Evolutionary conservation across 2,888 invertebrate species (phyloP).

Genomic region (Campopleginae sp.): DNA sequence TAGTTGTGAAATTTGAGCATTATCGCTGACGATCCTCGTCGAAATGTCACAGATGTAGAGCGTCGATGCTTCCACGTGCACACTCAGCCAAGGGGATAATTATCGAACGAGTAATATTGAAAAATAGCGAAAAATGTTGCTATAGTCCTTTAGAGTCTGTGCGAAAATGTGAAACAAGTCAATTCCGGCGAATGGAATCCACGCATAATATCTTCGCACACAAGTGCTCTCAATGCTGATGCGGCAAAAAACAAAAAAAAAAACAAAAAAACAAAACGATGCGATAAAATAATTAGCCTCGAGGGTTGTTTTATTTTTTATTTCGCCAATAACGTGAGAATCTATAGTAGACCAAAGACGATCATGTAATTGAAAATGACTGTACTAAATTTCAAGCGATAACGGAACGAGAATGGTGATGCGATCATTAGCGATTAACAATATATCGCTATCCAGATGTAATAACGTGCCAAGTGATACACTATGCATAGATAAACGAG

Average conservation of each 20-base stretch:
- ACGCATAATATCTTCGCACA: slow-evolving; percentile 62
- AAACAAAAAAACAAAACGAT: slow-evolving; percentile 18
- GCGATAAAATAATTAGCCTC: slow-evolving; percentile 43
- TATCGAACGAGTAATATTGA: slow-evolving; percentile 36
- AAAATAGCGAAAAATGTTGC: slow-evolving; percentile 35
- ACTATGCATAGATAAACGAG: slow-evolving; percentile 69
- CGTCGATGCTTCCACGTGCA: slow-evolving; percentile 49
- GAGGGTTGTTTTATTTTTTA: slow-evolving; percentile 39
- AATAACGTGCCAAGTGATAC: slow-evolving; percentile 79
- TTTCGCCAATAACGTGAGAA: not conserved
- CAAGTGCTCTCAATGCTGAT: slow-evolving; percentile 42
- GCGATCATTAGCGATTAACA: slow-evolving; percentile 55
- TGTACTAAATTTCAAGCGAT: slow-evolving; percentile 40
- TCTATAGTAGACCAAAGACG: not conserved
- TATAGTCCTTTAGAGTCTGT: slow-evolving; percentile 21
- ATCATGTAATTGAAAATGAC: slow-evolving; percentile 49
- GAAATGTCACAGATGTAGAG: slow-evolving; percentile 8
- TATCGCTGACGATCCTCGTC: slow-evolving; percentile 45
- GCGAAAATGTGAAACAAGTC: slow-evolving; percentile 33
- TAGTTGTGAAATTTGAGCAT: slow-evolving; percentile 41
- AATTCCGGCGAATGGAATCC: slow-evolving; percentile 50
- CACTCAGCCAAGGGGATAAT: slow-evolving; percentile 4
- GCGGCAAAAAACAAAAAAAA: too few relatives aligned
- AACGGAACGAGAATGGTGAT: slow-evolving; percentile 43
- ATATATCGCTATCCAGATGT: slow-evolving; percentile 70